Conservation (phyloP, 2,113 vertebrate species). For the Psephotus haematonotus region DNA sequence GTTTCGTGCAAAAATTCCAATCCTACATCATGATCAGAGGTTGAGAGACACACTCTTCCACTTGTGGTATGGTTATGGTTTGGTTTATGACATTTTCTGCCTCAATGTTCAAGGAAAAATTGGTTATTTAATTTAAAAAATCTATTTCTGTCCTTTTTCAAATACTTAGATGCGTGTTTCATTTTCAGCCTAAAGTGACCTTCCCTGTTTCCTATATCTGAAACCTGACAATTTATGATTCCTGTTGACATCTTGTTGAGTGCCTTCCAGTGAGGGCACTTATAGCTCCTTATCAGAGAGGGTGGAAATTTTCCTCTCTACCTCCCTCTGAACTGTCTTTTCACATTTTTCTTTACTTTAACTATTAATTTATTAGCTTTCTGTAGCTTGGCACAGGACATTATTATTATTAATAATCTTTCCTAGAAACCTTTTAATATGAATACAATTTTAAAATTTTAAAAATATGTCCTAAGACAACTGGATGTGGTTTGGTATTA, state of each 20-base stretch:
- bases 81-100: not conserved
- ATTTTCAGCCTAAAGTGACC: not conserved
- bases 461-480: not conserved
- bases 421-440: not conserved
- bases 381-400: not conserved
- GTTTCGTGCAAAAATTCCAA: not conserved
- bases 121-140: not conserved
- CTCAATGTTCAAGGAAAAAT: rapidly evolving
- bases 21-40: no score
- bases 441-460: not conserved
- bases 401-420: not conserved
- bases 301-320: not conserved
- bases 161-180: not conserved
- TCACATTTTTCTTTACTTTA: not conserved
- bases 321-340: not conserved
- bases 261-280: not conserved
- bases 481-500: not conserved
- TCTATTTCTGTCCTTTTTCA: not conserved
- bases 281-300: not conserved
- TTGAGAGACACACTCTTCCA: not conserved
- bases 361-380: not conserved
- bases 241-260: not conserved
- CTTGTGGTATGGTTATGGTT: rapidly evolving
- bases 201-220: not conserved
- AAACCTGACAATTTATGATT: not conserved